These are phyloP conservation scores for Sebastes melanostomus DNA, from an alignment of 2,797 vertebrate species.

Conservation along the genomic window DNA sequence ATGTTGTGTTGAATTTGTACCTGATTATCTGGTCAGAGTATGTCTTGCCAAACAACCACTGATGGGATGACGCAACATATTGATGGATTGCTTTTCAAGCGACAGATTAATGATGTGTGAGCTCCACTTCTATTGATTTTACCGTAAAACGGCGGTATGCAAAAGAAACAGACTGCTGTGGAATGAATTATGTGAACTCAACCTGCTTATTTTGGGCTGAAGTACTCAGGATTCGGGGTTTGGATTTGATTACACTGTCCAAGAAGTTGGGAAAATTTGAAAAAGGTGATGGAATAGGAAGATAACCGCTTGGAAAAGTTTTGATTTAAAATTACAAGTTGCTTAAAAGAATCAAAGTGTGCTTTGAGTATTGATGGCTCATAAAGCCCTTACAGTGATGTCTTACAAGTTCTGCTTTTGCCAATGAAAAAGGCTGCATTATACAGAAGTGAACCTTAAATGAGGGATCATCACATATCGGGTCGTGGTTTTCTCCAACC, in stretches of 20 bases:
- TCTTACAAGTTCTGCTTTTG: neutral
- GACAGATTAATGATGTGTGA: neutral
- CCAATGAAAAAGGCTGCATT: neutral
- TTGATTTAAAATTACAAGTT: neutral
- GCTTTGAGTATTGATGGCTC: neutral
- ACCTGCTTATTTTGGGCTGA: constrained; percentile 16
- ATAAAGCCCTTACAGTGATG: neutral
- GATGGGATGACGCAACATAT: neutral
- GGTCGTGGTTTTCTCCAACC: constrained; percentile 20
- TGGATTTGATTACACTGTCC: constrained; percentile 12
- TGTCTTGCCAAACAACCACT: neutral
- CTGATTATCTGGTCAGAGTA: neutral
- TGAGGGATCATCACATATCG: constrained; percentile 15
- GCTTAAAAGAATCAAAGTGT: constrained; percentile 1
- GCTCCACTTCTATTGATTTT: constrained; percentile 1
- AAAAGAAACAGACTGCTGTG: constrained; percentile 13
- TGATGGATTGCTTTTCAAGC: neutral
- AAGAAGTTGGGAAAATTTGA: neutral
- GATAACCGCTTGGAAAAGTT: constrained; percentile 2
- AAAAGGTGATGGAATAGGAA: constrained; percentile 18
- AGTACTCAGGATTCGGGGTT: neutral
- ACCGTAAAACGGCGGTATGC: neutral
- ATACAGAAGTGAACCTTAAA: constrained; percentile 2
- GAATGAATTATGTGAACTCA: neutral
- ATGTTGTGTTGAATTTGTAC: neutral